phyloP scores from a whole-genome alignment of 2,113 vertebrate species.

The Trichomycterus rosablanca region DNA sequence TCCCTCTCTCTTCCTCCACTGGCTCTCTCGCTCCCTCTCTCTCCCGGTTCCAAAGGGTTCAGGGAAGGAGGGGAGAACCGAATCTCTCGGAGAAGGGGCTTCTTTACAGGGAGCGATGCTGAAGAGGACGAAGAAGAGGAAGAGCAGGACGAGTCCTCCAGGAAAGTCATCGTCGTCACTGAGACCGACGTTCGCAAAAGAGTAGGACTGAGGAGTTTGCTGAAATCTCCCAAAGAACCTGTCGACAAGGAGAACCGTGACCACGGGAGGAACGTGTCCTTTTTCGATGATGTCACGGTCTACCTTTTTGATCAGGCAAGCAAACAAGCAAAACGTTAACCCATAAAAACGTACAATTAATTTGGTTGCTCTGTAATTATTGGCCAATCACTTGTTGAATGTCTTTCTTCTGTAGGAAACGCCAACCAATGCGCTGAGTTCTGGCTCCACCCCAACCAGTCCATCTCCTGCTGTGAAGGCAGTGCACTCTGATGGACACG shows the following conservation, averaged over 20 bases:
- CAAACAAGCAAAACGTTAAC: conserved; percentile 36
- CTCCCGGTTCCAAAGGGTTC: conserved; percentile 71
- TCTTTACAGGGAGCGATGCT: conserved; percentile 62
- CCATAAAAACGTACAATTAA: no score
- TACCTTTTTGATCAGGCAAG: conserved; percentile 92
- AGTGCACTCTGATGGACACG: conserved; percentile 60
- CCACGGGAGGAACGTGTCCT: conserved; percentile 81
- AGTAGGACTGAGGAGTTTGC: conserved; percentile 78
- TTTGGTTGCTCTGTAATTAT: no score
- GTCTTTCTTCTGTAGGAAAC: conserved; percentile 71
- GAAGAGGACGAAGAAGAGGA: conserved; percentile 80
- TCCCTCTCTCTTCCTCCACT: conserved; percentile 83
- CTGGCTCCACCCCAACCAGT: conserved; percentile 55
- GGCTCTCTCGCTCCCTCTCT: conserved; percentile 75
- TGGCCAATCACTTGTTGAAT: no score
- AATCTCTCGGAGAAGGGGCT: conserved; percentile 67
- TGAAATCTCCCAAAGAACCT: conserved; percentile 83
- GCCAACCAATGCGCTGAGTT: conserved; percentile 82
- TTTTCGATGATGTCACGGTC: conserved; percentile 85
- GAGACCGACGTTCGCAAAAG: conserved; percentile 82
- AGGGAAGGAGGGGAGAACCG: conserved; percentile 67
- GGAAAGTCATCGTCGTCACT: conserved; percentile 81
- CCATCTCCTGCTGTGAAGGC: conserved; percentile 59
- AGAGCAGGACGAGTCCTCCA: conserved; percentile 72
- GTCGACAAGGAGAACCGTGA: conserved; percentile 74